phyloP scores from a whole-genome alignment of 2,797 vertebrate genomes.

The Silurus lanzhouensis region DNA sequence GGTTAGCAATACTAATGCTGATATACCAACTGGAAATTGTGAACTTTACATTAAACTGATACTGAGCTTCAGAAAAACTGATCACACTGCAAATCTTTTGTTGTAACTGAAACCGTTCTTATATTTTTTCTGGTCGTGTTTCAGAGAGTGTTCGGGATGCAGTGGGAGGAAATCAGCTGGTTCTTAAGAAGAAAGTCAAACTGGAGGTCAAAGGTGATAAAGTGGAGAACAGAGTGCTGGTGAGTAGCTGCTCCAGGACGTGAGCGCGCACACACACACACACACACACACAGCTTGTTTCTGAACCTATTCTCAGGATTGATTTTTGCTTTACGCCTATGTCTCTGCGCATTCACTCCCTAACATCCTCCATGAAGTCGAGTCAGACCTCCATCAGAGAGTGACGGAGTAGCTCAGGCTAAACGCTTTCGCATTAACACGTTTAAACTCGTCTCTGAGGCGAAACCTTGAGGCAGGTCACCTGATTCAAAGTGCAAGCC shows the following conservation, averaged over 20 bases:
- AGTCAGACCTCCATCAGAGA: no score
- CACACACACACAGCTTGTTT: not conserved
- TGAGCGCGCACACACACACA: not conserved
- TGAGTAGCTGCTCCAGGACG: conserved; percentile 61
- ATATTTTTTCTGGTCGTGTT: not conserved
- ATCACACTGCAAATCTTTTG: not conserved
- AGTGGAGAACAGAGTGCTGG: conserved; percentile 82
- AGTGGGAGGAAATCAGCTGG: conserved; percentile 81
- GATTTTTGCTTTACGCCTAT: not conserved
- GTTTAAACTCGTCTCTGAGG: not conserved
- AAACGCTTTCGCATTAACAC: not conserved
- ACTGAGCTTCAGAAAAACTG: no score
- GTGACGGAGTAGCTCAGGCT: not conserved
- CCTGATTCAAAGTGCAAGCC: not conserved
- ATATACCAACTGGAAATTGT: not conserved
- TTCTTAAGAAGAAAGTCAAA: conserved; percentile 81
- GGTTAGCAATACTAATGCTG: not conserved
- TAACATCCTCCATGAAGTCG: not conserved
- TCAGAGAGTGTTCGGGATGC: conserved; percentile 83
- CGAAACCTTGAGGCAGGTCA: not conserved
- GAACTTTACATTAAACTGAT: no score
- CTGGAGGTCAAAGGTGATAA: conserved; percentile 82
- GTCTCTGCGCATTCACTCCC: not conserved
- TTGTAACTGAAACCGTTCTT: not conserved
- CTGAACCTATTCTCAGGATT: conserved; percentile 1